Evolutionary conservation across 1,140 invertebrate species (phyloP).

Genomic region (Ruditapes philippinarum): DNA sequence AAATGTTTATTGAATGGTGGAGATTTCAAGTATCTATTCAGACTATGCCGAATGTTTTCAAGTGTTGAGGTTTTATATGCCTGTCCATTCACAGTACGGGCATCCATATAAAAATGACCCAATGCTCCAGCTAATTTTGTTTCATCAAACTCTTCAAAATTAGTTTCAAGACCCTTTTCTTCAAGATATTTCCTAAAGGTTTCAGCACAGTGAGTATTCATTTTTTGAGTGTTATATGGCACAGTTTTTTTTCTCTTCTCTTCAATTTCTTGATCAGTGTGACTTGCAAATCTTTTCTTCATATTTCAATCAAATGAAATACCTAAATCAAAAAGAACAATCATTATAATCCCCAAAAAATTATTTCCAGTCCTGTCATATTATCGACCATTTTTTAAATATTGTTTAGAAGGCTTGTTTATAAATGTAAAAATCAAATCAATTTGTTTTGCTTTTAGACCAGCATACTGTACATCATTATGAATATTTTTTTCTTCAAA

Average conservation of each 20-base stretch:
- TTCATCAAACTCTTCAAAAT: not conserved
- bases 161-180: not conserved
- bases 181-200: not conserved
- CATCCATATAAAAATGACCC: not conserved
- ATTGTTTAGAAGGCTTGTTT: too few relatives aligned
- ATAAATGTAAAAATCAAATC: too few relatives aligned
- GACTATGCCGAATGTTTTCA: not conserved
- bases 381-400: too few relatives aligned
- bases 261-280: not conserved
- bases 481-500: too few relatives aligned
- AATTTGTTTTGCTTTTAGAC: too few relatives aligned
- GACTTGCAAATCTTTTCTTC: too few relatives aligned
- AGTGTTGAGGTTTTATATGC: not conserved
- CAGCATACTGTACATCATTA: too few relatives aligned
- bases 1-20: not conserved
- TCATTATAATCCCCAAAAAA: too few relatives aligned
- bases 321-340: too few relatives aligned
- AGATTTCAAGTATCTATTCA: not conserved
- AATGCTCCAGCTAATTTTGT: not conserved
- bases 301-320: too few relatives aligned
- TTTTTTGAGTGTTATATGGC: not conserved
- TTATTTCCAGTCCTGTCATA: too few relatives aligned
- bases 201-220: not conserved
- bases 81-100: not conserved
- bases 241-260: not conserved